These are phyloP conservation scores for Protonemura montana DNA, from an alignment of 2,888 invertebrate species.

Conservation along the genomic window DNA sequence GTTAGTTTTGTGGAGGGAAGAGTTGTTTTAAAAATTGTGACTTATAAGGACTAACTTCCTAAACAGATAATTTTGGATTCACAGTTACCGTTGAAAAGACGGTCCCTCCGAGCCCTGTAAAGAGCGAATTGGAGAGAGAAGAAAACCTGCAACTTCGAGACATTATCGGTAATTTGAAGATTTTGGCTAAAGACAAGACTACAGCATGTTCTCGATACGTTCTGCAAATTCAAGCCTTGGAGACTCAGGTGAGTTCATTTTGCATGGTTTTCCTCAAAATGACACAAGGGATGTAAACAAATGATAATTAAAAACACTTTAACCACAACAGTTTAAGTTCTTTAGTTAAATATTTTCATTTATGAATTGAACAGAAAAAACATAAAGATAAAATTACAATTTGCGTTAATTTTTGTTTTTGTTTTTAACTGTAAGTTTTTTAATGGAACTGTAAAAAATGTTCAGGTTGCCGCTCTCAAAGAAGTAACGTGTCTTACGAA, in stretches of 20 bases:
- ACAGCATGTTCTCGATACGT: constrained; percentile 81
- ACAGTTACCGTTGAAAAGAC: not conserved
- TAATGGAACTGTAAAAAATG: not conserved
- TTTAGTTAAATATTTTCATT: not conserved
- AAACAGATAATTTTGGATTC: not conserved
- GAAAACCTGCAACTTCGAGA: constrained; percentile 23
- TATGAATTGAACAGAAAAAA: too few species aligned
- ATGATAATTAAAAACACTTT: too few species aligned
- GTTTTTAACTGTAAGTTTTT: not conserved
- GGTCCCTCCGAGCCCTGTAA: not conserved
- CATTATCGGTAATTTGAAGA: constrained; percentile 55
- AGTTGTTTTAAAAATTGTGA: not conserved
- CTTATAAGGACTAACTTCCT: not conserved
- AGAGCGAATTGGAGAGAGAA: not conserved
- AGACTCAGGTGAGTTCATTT: constrained; percentile 55
- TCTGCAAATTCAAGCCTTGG: constrained; percentile 76
- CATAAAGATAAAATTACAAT: too few species aligned
- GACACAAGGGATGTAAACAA: too few species aligned
- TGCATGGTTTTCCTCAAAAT: too few species aligned
- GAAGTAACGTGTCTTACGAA: constrained; percentile 85
- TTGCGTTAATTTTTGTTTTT: too few species aligned
- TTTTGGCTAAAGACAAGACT: constrained; percentile 76
- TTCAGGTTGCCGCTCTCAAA: constrained; percentile 78
- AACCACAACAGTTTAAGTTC: too few species aligned
- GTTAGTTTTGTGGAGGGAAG: constrained; percentile 15